These are phyloP conservation scores for Formicarius rufipectus DNA, from an alignment of 2,113 vertebrate species.

Conservation along the genomic window DNA sequence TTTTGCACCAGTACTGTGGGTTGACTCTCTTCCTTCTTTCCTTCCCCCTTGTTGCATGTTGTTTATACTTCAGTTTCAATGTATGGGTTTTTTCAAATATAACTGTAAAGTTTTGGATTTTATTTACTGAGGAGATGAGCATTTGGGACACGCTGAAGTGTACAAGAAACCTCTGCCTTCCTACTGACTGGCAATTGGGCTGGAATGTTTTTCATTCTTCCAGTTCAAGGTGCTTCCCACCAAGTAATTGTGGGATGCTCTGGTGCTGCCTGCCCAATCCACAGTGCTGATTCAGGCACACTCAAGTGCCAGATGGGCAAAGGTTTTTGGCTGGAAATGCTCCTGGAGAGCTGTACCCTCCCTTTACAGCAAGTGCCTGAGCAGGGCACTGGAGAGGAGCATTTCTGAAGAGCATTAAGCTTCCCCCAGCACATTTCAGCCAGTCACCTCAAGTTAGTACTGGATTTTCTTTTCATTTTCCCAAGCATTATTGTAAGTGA, in stretches of 20 bases:
- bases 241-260: not conserved
- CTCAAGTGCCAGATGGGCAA: not conserved
- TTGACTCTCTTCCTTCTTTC: not conserved
- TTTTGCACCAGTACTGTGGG: not conserved
- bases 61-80: not conserved
- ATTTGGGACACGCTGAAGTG: not conserved
- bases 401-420: not conserved
- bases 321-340: not conserved
- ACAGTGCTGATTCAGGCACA: accelerated
- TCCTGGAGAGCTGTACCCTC: not conserved
- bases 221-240: not conserved
- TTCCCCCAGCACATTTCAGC: not conserved
- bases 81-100: not conserved
- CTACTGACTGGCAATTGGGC: accelerated
- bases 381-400: not conserved
- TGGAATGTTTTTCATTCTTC: not conserved
- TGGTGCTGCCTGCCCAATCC: not conserved
- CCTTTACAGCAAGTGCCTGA: not conserved
- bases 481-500: not conserved
- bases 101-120: not conserved
- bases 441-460: not conserved
- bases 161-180: not conserved
- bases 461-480: not conserved
- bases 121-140: not conserved
- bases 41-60: not conserved